phyloP scores from a whole-genome alignment of 2,113 vertebrate genomes.

The Coturnix japonica region DNA sequence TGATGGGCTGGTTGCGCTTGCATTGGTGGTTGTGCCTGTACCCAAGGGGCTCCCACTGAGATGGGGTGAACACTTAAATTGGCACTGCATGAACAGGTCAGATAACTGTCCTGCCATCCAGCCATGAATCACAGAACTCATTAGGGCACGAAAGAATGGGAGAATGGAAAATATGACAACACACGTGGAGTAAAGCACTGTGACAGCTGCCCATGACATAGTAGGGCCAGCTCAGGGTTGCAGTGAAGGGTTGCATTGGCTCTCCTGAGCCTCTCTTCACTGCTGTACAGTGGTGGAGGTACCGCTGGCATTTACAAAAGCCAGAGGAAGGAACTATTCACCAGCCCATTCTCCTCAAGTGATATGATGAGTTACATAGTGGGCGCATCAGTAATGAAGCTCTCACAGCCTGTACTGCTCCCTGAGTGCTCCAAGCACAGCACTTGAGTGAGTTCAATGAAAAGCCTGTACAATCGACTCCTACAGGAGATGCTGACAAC shows the following conservation, averaged over 20 bases:
- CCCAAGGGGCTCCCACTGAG: background rate
- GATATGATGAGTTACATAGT: background rate
- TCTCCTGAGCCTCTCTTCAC: background rate
- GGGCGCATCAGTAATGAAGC: background rate
- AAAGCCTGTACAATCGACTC: background rate
- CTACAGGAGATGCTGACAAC: background rate
- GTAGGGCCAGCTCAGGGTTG: background rate
- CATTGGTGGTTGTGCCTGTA: background rate
- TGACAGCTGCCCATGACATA: background rate
- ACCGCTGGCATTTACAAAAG: background rate
- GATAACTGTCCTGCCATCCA: background rate
- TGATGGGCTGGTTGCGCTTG: background rate
- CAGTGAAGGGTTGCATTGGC: background rate
- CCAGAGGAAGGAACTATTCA: background rate
- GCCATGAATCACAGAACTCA: background rate
- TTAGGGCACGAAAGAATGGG: background rate
- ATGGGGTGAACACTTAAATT: background rate
- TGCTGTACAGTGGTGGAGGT: background rate
- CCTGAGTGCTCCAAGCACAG: background rate
- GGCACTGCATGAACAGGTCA: background rate
- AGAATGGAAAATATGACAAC: background rate
- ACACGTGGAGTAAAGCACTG: background rate
- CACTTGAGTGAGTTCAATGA: background rate
- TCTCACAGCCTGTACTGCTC: background rate
- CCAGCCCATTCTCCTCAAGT: background rate